Conservation (phyloP, 2,888 invertebrate species). For the Steinernema hermaphroditum region DNA sequence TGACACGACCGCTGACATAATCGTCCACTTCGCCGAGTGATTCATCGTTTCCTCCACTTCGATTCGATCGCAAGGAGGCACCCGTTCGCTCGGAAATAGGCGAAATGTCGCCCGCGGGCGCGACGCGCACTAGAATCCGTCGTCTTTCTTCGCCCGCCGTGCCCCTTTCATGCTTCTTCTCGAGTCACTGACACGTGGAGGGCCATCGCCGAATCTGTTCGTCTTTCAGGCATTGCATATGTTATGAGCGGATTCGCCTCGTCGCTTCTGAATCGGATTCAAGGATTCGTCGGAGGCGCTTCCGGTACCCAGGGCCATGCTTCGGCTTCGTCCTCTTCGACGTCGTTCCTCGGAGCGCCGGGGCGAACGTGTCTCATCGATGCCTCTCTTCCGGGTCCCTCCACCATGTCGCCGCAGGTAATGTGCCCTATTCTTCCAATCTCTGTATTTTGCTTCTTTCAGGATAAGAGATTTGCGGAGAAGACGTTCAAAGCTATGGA, state of each 20-base stretch:
- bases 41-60: neutral
- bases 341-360: conserved; percentile 8
- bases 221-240: conserved; percentile 18
- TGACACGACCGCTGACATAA: conserved; percentile 14
- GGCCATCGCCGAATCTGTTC: neutral
- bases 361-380: conserved; percentile 24
- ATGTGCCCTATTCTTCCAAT: neutral
- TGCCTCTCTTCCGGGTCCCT: conserved; percentile 32
- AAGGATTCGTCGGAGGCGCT: conserved; percentile 38
- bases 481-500: conserved; percentile 62
- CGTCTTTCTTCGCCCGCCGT: neutral
- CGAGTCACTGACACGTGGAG: neutral
- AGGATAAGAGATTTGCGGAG: conserved; percentile 56
- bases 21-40: conserved; percentile 22
- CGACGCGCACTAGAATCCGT: neutral
- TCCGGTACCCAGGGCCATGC: neutral
- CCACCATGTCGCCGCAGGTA: conserved; percentile 33
- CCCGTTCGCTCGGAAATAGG: no score
- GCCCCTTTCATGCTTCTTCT: neutral
- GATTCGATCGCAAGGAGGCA: neutral
- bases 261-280: conserved; percentile 40
- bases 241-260: conserved; percentile 41
- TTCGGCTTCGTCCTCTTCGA: neutral
- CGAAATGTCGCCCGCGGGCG: no score
- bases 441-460: conserved; percentile 28